phyloP scores from a whole-genome alignment of 2,113 vertebrate species.

The Rattus rattus region DNA sequence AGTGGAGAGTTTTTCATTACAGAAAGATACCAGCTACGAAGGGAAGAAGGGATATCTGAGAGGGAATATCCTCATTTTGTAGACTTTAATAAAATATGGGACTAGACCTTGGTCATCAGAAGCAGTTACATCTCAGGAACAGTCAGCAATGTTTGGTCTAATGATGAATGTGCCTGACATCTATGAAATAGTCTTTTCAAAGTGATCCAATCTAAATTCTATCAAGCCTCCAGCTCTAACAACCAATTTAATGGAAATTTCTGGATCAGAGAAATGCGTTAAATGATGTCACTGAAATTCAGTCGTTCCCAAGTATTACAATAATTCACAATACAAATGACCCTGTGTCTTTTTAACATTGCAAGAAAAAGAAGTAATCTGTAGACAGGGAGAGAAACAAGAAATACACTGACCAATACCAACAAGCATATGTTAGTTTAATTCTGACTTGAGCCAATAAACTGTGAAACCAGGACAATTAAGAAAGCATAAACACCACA shows the following conservation, averaged over 20 bases:
- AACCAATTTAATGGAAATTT: slow-evolving; percentile 21
- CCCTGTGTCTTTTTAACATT: not conserved
- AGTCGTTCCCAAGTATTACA: not conserved
- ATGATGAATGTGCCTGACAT: not conserved
- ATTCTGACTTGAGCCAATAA: not conserved
- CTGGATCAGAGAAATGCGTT: not conserved
- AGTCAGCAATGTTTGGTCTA: slow-evolving; percentile 30
- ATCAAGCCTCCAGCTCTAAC: slow-evolving; percentile 34
- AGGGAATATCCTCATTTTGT: not conserved
- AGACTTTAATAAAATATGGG: slow-evolving; percentile 24
- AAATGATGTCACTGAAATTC: slow-evolving; percentile 49
- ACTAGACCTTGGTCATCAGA: slow-evolving; percentile 20
- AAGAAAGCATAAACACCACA: not conserved
- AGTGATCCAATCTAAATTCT: slow-evolving; percentile 53
- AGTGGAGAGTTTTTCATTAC: not conserved
- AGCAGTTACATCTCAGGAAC: slow-evolving; percentile 12
- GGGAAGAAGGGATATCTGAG: not conserved
- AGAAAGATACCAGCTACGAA: slow-evolving; percentile 8
- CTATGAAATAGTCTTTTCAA: slow-evolving; percentile 48
- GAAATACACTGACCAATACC: not conserved
- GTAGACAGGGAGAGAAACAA: not conserved
- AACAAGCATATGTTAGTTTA: not conserved
- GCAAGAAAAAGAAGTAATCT: not conserved
- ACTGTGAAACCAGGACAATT: not conserved
- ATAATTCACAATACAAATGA: slow-evolving; percentile 7